Percentiles rank a stretch among this genome's conserved stretches.
phyloP scores from a whole-genome alignment of 2,797 vertebrate genomes.

The Caiman crocodilus region DNA sequence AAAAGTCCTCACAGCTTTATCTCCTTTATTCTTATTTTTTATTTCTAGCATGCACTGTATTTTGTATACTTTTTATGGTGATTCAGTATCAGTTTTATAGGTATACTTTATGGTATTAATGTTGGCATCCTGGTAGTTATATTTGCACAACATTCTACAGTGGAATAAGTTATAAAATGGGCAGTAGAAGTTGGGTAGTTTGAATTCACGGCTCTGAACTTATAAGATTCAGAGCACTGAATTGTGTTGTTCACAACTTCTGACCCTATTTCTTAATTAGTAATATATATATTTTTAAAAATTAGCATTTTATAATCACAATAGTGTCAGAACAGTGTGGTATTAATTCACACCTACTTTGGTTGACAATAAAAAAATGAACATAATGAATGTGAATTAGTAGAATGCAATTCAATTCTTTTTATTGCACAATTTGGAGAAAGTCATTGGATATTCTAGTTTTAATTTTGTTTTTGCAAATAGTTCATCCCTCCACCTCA shows the following conservation, averaged over 20 bases:
- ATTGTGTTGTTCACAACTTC: slow-evolving; percentile 61
- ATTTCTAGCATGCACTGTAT: slow-evolving; percentile 24
- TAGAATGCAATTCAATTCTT: slow-evolving; percentile 49
- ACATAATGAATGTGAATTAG: slow-evolving; percentile 41
- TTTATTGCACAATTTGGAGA: slow-evolving; percentile 74
- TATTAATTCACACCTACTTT: slow-evolving; percentile 67
- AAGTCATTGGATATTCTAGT: slow-evolving; percentile 45
- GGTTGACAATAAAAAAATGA: slow-evolving; percentile 52
- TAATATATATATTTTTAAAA: slow-evolving; percentile 75
- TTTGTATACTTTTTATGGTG: slow-evolving; percentile 48
- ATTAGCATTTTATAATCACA: slow-evolving; percentile 75
- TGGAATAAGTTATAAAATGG: slow-evolving; percentile 46
- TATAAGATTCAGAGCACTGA: slow-evolving; percentile 60
- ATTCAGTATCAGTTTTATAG: slow-evolving; percentile 64
- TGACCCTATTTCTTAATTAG: slow-evolving; percentile 74
- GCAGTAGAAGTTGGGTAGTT: slow-evolving; percentile 52
- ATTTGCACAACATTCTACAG: slow-evolving; percentile 58
- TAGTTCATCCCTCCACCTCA: slow-evolving; percentile 14
- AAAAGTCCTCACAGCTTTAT: slow-evolving; percentile 2
- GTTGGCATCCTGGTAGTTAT: slow-evolving; percentile 54
- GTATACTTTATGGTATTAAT: slow-evolving; percentile 67
- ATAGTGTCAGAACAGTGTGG: slow-evolving; percentile 58
- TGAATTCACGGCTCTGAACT: slow-evolving; percentile 57
- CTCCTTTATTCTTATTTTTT: neutral
- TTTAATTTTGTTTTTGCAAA: slow-evolving; percentile 55